A percentile compares a stretch with the other conserved stretches of the same genome.
Conservation (phyloP, 2,888 invertebrate genomes). For the Campoplex capitator region DNA sequence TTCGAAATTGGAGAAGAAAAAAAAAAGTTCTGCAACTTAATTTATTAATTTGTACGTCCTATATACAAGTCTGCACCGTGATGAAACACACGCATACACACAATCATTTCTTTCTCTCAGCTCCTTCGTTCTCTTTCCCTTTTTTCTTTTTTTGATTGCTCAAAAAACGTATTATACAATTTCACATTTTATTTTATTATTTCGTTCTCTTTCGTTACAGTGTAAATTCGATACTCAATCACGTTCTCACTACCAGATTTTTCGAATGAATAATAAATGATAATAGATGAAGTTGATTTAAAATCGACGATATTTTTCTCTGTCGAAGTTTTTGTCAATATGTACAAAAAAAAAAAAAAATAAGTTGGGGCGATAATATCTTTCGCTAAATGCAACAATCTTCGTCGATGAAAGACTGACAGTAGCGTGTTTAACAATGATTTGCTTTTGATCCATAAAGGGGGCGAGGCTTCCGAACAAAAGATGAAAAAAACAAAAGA, state of each 20-base stretch:
- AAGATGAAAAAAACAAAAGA: conserved; percentile 6
- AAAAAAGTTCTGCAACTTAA: conserved; percentile 73
- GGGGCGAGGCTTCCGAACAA: conserved; percentile 4
- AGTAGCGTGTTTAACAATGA: conserved; percentile 74
- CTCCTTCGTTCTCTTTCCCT: neutral
- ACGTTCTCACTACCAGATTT: neutral
- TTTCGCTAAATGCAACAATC: conserved; percentile 79
- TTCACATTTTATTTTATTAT: conserved; percentile 20
- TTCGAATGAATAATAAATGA: conserved; percentile 21
- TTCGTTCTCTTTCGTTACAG: conserved; percentile 48
- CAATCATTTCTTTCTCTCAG: conserved; percentile 17
- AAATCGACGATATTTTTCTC: conserved; percentile 34
- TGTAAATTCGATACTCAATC: conserved; percentile 54
- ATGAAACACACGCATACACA: conserved; percentile 52
- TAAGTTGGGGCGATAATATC: conserved; percentile 40
- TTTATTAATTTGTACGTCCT: conserved; percentile 79
- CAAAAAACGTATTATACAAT: conserved; percentile 58
- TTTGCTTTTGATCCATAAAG: neutral
- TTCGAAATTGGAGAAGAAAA: conserved; percentile 28
- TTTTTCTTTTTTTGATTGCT: conserved; percentile 21
- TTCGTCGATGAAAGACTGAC: conserved; percentile 80
- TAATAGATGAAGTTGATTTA: conserved; percentile 14
- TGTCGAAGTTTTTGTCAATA: conserved; percentile 28
- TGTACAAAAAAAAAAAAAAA: conserved; percentile 58
- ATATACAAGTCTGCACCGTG: conserved; percentile 75